phyloP scores from a whole-genome alignment of 2,113 vertebrate species.

The Trogon melanurus region DNA sequence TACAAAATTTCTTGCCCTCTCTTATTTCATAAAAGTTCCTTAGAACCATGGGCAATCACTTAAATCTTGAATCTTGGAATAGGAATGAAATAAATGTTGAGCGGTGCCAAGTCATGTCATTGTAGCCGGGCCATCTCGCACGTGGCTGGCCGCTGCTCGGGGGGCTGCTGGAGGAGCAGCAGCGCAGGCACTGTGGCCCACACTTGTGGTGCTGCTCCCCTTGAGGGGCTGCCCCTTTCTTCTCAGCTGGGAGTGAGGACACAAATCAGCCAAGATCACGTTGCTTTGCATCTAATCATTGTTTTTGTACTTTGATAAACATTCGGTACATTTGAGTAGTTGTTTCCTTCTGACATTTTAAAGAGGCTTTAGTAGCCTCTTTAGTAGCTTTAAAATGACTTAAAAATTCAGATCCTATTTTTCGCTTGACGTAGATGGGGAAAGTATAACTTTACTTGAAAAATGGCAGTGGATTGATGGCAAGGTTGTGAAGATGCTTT shows the following conservation, averaged over 20 bases:
- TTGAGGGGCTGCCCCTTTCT: too few relatives aligned
- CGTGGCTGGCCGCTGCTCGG: neutral
- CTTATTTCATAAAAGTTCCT: neutral
- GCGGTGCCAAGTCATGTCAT: neutral
- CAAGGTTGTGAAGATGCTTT: neutral
- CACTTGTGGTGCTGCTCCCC: fast-evolving
- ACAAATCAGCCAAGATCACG: fast-evolving
- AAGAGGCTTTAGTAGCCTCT: neutral
- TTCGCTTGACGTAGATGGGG: neutral
- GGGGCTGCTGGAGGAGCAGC: neutral
- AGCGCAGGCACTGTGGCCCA: neutral
- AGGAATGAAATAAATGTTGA: neutral
- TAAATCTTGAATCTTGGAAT: neutral
- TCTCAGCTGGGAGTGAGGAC: neutral
- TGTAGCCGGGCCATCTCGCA: neutral
- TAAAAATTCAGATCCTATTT: neutral
- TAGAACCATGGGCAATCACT: neutral
- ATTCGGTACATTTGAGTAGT: neutral
- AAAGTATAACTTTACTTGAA: neutral
- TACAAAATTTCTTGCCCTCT: neutral
- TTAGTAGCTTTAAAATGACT: neutral
- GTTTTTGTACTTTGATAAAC: neutral
- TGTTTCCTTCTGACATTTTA: neutral
- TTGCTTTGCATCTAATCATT: neutral
- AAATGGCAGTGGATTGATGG: neutral